Base-by-base conservation (phyloP, 2,113 vertebrate genomes). In the Dryoscopus gambensis region DNA sequence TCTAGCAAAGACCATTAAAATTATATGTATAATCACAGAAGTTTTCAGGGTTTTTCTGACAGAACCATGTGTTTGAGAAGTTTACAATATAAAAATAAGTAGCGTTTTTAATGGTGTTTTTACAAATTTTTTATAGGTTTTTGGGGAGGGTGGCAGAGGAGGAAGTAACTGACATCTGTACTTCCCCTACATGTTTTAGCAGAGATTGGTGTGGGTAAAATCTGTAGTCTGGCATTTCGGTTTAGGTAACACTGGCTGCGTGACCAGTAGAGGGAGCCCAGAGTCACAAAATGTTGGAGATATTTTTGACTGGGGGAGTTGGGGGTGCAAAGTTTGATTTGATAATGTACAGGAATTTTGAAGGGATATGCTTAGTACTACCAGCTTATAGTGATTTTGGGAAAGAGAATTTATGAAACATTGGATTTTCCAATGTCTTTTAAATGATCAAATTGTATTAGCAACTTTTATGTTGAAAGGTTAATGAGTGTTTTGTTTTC, bases 211-310 rank as follows among this genome's bases (percentile, higher is more conserved):
- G 28, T 47, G 39, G 62, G 18, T 13, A 57, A 39, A 11, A 28
- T n/a, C 44, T 17, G 9, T 30, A 11, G 28, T n/a, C 44, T 17
- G 9, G n/a, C 33, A 13, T 67, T 87, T 63, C 15, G 1, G 17
- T 59, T 76, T 47, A 40, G 70, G 22, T 40, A n/a, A 23, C 70
- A 8, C n/a, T 8, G 47, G 33, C 82, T 91, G 40, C 40, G 3
- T 80, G 86, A 39, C 93, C 96, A 96, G 95, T 55, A 97, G 97
- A 96, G 95, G 95, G 96, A 97, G 96, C 94, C 76, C 69, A 97
- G 81, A 94, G 42, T 95, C 82, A 74, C 79, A 65, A 74, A 94
- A 97, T 94, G 13, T 33, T 85, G 84, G 55, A 53, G 53, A 42
- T 27, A 2, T 13, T 92, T 93, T 76, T 71, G 71, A 2, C 17